phyloP scores from a whole-genome alignment of 1,140 invertebrate genomes.

The Condylostylus longicornis region DNA sequence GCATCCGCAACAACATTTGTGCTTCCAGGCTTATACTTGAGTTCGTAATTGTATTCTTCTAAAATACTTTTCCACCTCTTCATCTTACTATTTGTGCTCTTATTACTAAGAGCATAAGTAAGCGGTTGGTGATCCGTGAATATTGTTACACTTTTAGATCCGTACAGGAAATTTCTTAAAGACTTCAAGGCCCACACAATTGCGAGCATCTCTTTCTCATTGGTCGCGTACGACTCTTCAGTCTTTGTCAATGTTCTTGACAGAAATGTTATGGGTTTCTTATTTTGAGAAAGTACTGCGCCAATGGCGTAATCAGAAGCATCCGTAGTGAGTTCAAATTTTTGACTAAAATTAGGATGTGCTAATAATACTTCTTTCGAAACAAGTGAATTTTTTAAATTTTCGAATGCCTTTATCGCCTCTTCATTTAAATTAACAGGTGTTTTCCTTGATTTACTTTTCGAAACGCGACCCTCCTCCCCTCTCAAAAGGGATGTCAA shows the following conservation, averaged over 20 bases:
- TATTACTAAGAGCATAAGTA: slow-evolving; percentile 23
- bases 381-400: slow-evolving; percentile 25
- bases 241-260: slow-evolving; percentile 19
- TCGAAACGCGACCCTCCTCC: slow-evolving; percentile 1
- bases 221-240: slow-evolving; percentile 16
- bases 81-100: slow-evolving; percentile 22
- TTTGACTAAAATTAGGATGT: slow-evolving; percentile 21
- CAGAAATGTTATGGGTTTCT: slow-evolving; percentile 8
- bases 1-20: slow-evolving; percentile 7
- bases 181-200: slow-evolving; percentile 29
- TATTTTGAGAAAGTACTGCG: slow-evolving; percentile 23
- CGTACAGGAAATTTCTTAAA: slow-evolving; percentile 22
- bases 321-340: slow-evolving; percentile 21
- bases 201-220: slow-evolving; percentile 17
- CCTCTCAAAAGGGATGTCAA: slow-evolving; percentile 7
- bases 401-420: slow-evolving; percentile 23
- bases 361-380: slow-evolving; percentile 27
- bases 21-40: slow-evolving; percentile 13
- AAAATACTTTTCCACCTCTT: slow-evolving; percentile 21
- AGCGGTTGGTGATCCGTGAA: slow-evolving; percentile 24
- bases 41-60: slow-evolving; percentile 22
- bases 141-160: slow-evolving; percentile 14
- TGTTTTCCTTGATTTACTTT: slow-evolving; percentile 3
- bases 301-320: slow-evolving; percentile 19
- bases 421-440: slow-evolving; percentile 1